Evolutionary conservation across 2,113 vertebrate species (phyloP).

Genomic region (Stigmatopora argus): DNA sequence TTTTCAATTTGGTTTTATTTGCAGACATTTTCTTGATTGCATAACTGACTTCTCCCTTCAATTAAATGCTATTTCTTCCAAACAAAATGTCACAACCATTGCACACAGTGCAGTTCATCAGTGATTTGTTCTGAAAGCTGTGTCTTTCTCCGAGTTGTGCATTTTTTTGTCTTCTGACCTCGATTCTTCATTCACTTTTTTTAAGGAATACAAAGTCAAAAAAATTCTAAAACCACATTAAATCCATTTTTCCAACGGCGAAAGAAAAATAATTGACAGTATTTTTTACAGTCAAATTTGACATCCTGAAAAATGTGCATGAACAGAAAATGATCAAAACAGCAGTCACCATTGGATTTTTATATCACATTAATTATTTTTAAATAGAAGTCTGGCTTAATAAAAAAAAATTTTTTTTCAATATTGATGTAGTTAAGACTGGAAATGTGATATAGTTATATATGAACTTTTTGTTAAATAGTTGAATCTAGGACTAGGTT

Average conservation of each 20-base stretch:
- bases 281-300: conserved; percentile 40
- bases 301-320: conserved; percentile 28
- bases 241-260: conserved; percentile 59
- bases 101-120: conserved; percentile 59
- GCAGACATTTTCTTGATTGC: conserved; percentile 68
- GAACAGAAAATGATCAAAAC: conserved; percentile 20
- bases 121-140: conserved; percentile 74
- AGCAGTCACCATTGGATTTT: not conserved
- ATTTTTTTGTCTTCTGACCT: conserved; percentile 62
- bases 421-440: not conserved
- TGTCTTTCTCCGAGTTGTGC: conserved; percentile 58
- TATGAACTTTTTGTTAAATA: not conserved
- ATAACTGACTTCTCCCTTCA: conserved; percentile 66
- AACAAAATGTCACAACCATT: conserved; percentile 73
- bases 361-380: too few relatives aligned
- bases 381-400: not conserved
- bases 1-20: conserved; percentile 70
- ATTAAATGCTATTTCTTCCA: conserved; percentile 73
- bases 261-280: conserved; percentile 23
- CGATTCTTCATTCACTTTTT: conserved; percentile 60
- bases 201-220: conserved; percentile 40
- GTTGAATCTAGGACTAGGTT: not conserved
- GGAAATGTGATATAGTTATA: not conserved
- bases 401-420: conserved; percentile 1
- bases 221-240: conserved; percentile 65